Base-by-base conservation (phyloP, 2,113 vertebrate species). In the Pseudorasbora parva region DNA sequence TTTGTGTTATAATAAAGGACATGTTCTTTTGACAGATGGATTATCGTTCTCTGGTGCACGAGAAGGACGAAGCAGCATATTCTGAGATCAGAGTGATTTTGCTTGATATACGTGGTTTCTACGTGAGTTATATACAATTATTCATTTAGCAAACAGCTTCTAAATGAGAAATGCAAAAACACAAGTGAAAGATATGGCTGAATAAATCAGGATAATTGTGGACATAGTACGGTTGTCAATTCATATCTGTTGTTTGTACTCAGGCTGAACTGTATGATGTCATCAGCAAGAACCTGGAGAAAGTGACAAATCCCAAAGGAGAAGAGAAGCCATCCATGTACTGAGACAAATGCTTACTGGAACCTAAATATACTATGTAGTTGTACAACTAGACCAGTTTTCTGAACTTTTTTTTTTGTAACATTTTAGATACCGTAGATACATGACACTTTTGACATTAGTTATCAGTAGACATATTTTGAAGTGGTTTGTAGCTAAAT, bases 271-370 rank as follows among this genome's bases (percentile, higher is more conserved):
- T 97, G 14, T 96, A 96, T 81, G 95, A 97, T 89, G 96, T 97
- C 90, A 93, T 97, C 91, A 92, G 41, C 90, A 96, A 95, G 91
- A 97, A 97, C 47, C 90, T 93, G 82, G 96, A 97, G 88, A 96
- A 97, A 88, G 94, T 97, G 82, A 95, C 94, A 74, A 97, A 97
- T 19, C 97, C 97, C 0, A 97, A 97, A 88, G 97, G 97, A 88
- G 96, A 97, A 86, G 97, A 97, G 90, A 97, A 97, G 88, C 92
- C 95, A 0, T 94, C 96, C 47, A 97, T 97, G 97, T 97, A 96
- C 84, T 96, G 89, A 95, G 54, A 62, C 25, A 7, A 30, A 56
- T 27, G 25, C 23, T 74, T 71, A 45, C 37, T 23, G 33, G 11
- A 11, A 71, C 10, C 5, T 4, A 12, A 25, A 60, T 60, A 60